Evolutionary conservation across 2,113 vertebrate species (phyloP), one percentile per base, ranked within the genome.

Genomic region (Gallinago media): DNA sequence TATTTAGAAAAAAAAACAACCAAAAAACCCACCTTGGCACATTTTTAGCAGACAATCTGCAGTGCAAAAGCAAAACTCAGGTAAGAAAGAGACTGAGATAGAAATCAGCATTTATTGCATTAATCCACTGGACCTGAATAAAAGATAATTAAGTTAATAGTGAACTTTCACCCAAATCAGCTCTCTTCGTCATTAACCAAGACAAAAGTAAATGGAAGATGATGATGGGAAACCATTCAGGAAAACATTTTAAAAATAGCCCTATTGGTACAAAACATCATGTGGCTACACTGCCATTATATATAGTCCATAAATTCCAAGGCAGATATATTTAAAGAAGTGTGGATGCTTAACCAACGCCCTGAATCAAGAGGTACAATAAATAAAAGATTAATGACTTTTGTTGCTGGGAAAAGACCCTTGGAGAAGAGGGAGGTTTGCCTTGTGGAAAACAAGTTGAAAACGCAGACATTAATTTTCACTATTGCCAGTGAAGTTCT

Each of bases 161-260:
- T 32, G 73, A 93, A 86, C 87, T 90, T 92, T 91, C 88, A 95
- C 67, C 70, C 52, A 89, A 74, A 83, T 90, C 67, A 59, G 62
- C 40, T 85, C 58, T 79, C 56, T 67, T 72, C 23, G 31, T 90
- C 63, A 89, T 65, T 71, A 93, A 91, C 70, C 54, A 89, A 85
- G 72, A 87, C 44, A 73, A 88, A 86, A 26, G 54, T 87, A 93
- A 91, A 84, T 49, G 56, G 26, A 88, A 85, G 66, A 83, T 29
- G 31, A 82, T 49, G 26, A 77, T 15, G 68, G 47, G 44, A 96
- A 91, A 72, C 40, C 3, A 84, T 65, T 80, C 40, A 61, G 34
- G 34, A 58, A 89, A 92, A 22, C 15, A 12, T 72, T 73, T 90
- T 29, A 49, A 89, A 91, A 93, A 83, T 47, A 89, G 59, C 29